These are phyloP conservation scores for Lichenostomus cassidix DNA, from an alignment of 2,113 vertebrate species.

Conservation along the genomic window DNA sequence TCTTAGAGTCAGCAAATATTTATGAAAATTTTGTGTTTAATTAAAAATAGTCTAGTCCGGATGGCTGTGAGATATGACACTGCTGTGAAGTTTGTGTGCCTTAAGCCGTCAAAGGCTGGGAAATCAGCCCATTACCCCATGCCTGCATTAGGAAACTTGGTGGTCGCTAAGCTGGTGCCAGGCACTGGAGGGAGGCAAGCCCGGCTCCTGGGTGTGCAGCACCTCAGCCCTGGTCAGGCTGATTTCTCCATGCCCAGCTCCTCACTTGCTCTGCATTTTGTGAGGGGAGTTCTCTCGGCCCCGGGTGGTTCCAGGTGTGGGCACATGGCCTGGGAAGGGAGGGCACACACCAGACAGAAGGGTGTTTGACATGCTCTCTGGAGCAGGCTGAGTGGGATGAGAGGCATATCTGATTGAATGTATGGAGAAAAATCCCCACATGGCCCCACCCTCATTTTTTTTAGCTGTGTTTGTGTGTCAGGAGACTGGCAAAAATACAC, in stretches of 20 bases:
- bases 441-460: not conserved
- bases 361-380: not conserved
- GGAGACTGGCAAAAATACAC: not conserved
- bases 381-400: not conserved
- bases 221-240: not conserved
- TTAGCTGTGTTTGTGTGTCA: not conserved
- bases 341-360: not conserved
- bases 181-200: not conserved
- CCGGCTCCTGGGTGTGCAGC: not conserved
- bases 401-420: not conserved
- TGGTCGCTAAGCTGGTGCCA: rapidly evolving
- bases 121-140: not conserved
- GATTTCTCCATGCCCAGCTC: rapidly evolving
- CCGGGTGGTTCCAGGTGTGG: not conserved
- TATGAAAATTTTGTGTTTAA: not conserved
- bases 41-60: not conserved
- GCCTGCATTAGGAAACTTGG: rapidly evolving
- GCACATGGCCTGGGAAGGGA: not conserved
- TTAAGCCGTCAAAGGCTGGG: not conserved
- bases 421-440: not conserved
- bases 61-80: rapidly evolving
- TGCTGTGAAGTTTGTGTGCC: not conserved
- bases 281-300: not conserved
- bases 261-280: rapidly evolving
- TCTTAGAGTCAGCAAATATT: not conserved